phyloP scores from a whole-genome alignment of 2,113 vertebrate species.

The Helogale parvula region DNA sequence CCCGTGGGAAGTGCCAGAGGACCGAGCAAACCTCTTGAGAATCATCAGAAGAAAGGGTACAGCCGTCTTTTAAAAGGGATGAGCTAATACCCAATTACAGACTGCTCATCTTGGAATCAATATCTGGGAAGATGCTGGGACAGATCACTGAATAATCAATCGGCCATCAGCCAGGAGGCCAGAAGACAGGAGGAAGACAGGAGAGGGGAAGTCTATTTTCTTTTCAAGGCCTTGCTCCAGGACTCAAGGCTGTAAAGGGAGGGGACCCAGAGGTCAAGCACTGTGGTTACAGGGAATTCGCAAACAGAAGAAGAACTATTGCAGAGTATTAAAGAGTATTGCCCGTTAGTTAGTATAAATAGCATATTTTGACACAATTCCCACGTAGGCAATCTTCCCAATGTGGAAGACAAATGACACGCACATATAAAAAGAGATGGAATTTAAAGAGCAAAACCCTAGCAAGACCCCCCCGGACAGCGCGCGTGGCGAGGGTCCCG shows the following conservation, averaged over 20 bases:
- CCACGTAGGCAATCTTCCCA: neutral
- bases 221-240: neutral
- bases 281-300: no score
- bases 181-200: neutral
- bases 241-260: neutral
- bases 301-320: no score
- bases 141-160: neutral
- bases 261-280: no score
- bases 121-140: neutral
- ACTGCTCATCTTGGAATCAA: neutral
- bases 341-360: fast-evolving
- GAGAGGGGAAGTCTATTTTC: neutral
- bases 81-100: neutral
- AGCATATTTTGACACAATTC: neutral
- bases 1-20: neutral
- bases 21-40: no score
- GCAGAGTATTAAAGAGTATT: no score
- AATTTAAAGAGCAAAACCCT: no score
- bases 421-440: neutral
- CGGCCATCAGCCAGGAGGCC: neutral
- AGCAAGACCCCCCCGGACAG: no score
- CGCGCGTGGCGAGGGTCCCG: no score
- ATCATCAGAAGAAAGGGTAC: no score
- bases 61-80: neutral
- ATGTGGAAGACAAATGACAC: neutral